Percentiles rank a stretch among this genome's conserved stretches.
phyloP scores from a whole-genome alignment of 2,797 vertebrate genomes.

The Chiloscyllium punctatum region DNA sequence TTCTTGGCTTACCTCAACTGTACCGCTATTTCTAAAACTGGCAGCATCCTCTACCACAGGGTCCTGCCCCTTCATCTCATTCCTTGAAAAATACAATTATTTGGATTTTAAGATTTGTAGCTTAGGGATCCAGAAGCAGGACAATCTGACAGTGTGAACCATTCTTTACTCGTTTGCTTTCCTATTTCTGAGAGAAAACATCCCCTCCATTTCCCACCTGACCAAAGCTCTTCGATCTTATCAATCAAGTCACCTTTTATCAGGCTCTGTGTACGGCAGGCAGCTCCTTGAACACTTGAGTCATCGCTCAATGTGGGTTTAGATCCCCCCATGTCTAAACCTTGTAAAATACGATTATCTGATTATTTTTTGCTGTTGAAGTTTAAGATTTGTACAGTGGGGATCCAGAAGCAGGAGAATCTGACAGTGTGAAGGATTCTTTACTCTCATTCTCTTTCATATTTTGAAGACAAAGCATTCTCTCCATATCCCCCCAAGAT shows the following conservation, averaged over 20 bases:
- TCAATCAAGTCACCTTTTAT: no score
- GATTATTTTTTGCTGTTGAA: neutral
- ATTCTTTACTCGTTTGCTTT: neutral
- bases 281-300: no score
- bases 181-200: no score
- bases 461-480: no score
- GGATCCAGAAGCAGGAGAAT: neutral
- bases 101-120: no score
- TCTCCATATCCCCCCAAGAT: neutral
- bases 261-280: no score
- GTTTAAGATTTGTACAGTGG: neutral
- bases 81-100: no score
- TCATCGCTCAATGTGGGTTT: no score
- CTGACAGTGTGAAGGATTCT: neutral
- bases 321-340: no score
- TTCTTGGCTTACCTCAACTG: neutral
- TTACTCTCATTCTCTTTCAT: neutral
- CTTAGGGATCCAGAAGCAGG: neutral
- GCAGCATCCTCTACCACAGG: neutral
- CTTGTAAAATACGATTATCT: no score
- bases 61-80: neutral
- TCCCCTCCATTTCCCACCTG: neutral
- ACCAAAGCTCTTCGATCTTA: neutral
- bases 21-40: neutral
- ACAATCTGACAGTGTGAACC: neutral